phyloP scores from a whole-genome alignment of 2,888 invertebrate species.

The Gibbula magus region DNA sequence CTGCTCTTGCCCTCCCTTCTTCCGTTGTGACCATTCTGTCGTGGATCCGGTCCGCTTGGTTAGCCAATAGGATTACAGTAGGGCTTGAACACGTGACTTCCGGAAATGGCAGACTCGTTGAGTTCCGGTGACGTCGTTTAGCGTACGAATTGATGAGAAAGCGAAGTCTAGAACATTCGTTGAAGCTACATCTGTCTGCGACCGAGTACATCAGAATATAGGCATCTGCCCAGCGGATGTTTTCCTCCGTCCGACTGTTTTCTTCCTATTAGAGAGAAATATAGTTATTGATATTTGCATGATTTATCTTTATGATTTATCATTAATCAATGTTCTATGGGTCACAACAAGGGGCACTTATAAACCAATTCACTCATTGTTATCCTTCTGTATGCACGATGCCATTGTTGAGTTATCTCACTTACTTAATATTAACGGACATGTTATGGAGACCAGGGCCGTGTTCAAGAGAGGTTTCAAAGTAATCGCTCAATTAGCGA shows the following conservation, averaged over 20 bases:
- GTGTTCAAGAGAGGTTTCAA: no score
- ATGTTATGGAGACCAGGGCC: no score
- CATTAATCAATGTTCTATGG: no score
- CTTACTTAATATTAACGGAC: no score
- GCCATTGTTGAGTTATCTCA: not conserved
- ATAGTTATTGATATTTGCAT: not conserved
- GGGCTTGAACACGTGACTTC: constrained; percentile 38
- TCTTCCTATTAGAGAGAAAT: constrained; percentile 54
- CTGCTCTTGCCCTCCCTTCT: constrained; percentile 50
- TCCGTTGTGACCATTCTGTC: constrained; percentile 83
- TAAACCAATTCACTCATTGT: no score
- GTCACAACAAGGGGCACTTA: no score
- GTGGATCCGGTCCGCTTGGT: constrained; percentile 85
- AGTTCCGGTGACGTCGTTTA: constrained; percentile 44
- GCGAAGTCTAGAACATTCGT: constrained; percentile 65
- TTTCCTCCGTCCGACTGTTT: constrained; percentile 80
- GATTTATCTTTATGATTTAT: no score
- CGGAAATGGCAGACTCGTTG: constrained; percentile 31
- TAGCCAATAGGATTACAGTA: constrained; percentile 88
- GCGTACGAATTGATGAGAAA: constrained; percentile 70
- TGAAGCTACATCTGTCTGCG: constrained; percentile 90
- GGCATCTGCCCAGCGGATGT: constrained; percentile 92
- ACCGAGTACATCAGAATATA: constrained; percentile 91
- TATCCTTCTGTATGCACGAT: no score
- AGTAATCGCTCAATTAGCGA: no score